Evolutionary conservation across 92 coral and sea anemone genomes (phyloP), one percentile per base, ranked within the genome.

Genomic region (Ricordea florida): DNA sequence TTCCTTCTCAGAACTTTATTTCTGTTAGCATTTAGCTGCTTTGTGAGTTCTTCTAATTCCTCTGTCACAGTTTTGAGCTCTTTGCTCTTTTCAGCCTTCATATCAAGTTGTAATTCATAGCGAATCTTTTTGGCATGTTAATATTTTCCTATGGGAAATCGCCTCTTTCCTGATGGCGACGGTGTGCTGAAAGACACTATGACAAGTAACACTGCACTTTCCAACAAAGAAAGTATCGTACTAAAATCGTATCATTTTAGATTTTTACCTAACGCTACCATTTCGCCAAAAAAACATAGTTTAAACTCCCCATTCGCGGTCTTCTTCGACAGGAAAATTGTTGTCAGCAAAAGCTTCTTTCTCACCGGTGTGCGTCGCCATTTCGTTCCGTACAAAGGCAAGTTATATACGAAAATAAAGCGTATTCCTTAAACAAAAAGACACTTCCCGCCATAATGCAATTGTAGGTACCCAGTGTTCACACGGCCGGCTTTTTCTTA

Each of bases 401-500:
- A 14, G 16, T 14, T 40, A 40, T 40, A 40, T 40, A 40, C 16
- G 16, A 14, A 57, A 57, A 57, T 2, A 62, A 38, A 62, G 78
- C 78, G 51, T 43, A 53, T 36, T 41, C 3, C 28, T 52, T 70
- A 34, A 10, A 70, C 4, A 52, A 52, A 11, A 6, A 23, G 24
- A 70, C 24, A 51, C 34, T 70, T 42, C 78, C 78, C 56, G 78
- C 56, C 65, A 55, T 70, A 51, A 34, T 52, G 35, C 52, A 34
- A 49, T 23, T 53, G n/a, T 17, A 70, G 65, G 36, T 70, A 52
- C 41, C 65, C 51, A 52, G 77, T 51, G 62, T 69, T 69, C 63
- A 69, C 63, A 69, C 76, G 40, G 76, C 64, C 0, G 52, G 64
- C 21, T 68, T 69, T n/a, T n/a, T n/a, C n/a, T n/a, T 69, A 50